phyloP scores from a whole-genome alignment of 2,888 invertebrate genomes.

The Gymnoscelis rufifasciata region DNA sequence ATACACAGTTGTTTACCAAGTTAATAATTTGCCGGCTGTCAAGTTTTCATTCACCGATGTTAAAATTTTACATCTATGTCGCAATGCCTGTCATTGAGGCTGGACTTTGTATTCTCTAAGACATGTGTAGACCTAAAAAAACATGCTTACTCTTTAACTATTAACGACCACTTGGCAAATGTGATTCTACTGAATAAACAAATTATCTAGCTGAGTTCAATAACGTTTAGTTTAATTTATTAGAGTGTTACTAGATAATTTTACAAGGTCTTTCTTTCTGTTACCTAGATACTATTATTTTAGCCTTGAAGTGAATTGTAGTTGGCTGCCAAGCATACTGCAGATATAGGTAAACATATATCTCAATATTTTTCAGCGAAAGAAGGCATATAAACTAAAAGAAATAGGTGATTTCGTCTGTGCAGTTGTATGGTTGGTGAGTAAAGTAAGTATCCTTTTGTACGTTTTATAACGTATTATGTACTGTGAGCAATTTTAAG shows the following conservation, averaged over 20 bases:
- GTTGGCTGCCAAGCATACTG: slow-evolving; percentile 4
- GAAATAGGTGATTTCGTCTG: too few relatives aligned
- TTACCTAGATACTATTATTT: not conserved
- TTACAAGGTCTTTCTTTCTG: slow-evolving; percentile 1
- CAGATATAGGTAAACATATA: slow-evolving; percentile 1
- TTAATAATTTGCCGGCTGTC: not conserved
- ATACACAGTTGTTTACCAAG: slow-evolving; percentile 1
- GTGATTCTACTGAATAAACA: too few relatives aligned
- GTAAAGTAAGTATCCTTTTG: not conserved
- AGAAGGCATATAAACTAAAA: too few relatives aligned
- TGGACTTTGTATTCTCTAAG: slow-evolving; percentile 5
- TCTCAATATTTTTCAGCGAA: too few relatives aligned
- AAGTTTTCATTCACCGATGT: slow-evolving; percentile 1
- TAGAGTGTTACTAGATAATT: too few relatives aligned
- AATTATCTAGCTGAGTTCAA: too few relatives aligned
- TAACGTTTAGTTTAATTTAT: too few relatives aligned
- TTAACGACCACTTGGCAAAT: slow-evolving; percentile 11
- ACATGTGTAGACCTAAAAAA: slow-evolving; percentile 8
- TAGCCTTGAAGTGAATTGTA: not conserved
- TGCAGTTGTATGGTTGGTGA: not conserved
- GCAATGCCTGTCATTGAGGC: not conserved
- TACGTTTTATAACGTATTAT: not conserved
- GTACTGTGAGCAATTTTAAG: not conserved
- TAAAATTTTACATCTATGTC: not conserved
- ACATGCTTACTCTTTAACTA: slow-evolving; percentile 4